Base-by-base conservation (phyloP, 1,140 invertebrate species). In the Oncopodura yosiiana region DNA sequence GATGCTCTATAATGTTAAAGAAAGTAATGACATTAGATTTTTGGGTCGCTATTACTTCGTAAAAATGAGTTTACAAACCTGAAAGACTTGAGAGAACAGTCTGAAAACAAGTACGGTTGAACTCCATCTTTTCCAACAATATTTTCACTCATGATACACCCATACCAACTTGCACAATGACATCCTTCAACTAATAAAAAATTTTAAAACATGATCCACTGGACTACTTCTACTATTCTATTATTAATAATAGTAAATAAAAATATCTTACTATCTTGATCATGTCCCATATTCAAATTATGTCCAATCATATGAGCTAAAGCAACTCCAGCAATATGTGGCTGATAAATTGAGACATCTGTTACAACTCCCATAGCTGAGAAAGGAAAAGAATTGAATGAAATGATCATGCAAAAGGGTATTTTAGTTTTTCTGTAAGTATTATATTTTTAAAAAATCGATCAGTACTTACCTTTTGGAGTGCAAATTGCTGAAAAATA, bases 261-360 rank as follows among this genome's bases (percentile, higher is more conserved):
- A 38, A 24, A 45, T 11, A 38, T 32, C 77, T 82, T 74, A 79
- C 86, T 76, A 51, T 83, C 83, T 65, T 91, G 86, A 70, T 95
- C 92, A 72, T 97, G 93, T 2, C 81, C 81, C 83, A 94, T 87
- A 68, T 93, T 92, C 59, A 97, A 84, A 70, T 94, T 95, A 66
- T 97, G 93, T 16, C 92, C 91, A 64, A 94, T 89, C 89, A 94
- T 94, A 69, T 96, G 92, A 11, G 90, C 87, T 81, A 95, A 84
- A 14, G 89, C 91, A 9, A 87, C 87, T 2, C 90, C 92, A 16
- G 93, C 75, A 14, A 95, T 79, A 73, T 95, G 91, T 1, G 89
- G 90, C 69, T 95, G 89, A 70, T 94, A 93, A 81, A 70, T 90
- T 91, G 30, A 88, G 79, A 72, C 93, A 90, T 62, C 46, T 26